A percentile compares a stretch with the other conserved stretches of the same genome.
Evolutionary conservation across 2,797 vertebrate genomes (phyloP).

Genomic region (Heteromormyrus szaboi): DNA sequence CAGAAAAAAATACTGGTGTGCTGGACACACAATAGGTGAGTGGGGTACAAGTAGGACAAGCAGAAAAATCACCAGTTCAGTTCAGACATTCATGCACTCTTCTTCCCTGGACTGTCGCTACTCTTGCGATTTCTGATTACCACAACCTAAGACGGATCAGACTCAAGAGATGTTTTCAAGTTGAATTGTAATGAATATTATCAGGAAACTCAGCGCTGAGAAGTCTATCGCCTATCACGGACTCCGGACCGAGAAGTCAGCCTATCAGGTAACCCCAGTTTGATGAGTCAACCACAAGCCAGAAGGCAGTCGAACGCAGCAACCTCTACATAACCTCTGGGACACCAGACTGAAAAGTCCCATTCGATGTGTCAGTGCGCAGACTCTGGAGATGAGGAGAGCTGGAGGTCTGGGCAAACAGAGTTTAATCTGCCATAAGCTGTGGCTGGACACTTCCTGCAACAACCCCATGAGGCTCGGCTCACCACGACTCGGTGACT

Average conservation of each 20-base stretch:
- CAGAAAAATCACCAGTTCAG: background rate
- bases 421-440: background rate
- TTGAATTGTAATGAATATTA: background rate
- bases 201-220: background rate
- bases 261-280: background rate
- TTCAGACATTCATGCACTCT: background rate
- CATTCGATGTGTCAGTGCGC: background rate
- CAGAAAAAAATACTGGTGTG: conserved; percentile 11
- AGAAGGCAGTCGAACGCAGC: background rate
- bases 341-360: background rate
- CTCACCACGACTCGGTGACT: background rate
- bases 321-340: background rate
- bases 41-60: background rate
- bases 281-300: background rate
- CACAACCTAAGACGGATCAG: background rate
- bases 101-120: background rate
- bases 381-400: background rate
- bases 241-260: background rate
- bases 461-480: background rate
- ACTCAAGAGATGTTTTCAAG: background rate
- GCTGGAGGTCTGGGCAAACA: background rate
- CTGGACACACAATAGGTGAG: background rate
- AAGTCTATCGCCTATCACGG: background rate
- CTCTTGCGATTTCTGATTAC: background rate
- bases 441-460: background rate